phyloP scores from a whole-genome alignment of 1,140 invertebrate genomes.

The Magallana gigas region DNA sequence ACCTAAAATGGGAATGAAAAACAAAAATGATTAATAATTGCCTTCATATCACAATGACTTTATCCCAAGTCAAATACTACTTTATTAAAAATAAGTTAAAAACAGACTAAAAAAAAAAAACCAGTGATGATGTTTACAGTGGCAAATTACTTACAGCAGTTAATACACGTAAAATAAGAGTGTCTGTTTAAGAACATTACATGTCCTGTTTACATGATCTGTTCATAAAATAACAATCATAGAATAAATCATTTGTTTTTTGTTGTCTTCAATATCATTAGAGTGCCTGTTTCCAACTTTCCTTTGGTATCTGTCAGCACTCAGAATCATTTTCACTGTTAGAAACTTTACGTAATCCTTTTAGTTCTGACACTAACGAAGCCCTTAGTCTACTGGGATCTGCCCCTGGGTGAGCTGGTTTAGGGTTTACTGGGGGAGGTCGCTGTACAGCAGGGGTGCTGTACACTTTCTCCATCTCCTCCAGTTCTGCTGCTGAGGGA shows the following conservation, averaged over 20 bases:
- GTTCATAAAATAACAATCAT: too few species aligned
- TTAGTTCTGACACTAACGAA: slow-evolving; percentile 58
- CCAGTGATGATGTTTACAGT: background rate
- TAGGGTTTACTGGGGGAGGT: slow-evolving; percentile 55
- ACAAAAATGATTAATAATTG: slow-evolving; percentile 1
- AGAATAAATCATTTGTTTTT: background rate
- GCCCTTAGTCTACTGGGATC: slow-evolving; percentile 43
- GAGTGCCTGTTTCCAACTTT: background rate
- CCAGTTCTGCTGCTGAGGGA: slow-evolving; percentile 68
- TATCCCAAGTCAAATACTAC: background rate
- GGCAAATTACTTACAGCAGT: slow-evolving; percentile 20
- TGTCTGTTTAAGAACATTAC: background rate
- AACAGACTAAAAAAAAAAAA: background rate
- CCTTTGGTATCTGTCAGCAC: slow-evolving; percentile 40
- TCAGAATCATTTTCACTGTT: slow-evolving; percentile 52
- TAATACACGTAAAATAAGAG: background rate
- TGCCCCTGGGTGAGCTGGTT: slow-evolving; percentile 34
- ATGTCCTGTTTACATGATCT: background rate
- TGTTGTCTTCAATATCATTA: slow-evolving; percentile 12
- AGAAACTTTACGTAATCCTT: slow-evolving; percentile 54
- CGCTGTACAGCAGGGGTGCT: slow-evolving; percentile 45
- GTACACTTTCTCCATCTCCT: slow-evolving; percentile 68
- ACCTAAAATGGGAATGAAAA: background rate
- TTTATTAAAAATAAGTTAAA: slow-evolving; percentile 25
- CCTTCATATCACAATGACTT: slow-evolving; percentile 32